Evolutionary conservation across 2,888 invertebrate genomes (phyloP).

Genomic region (Eupithecia vulgata): DNA sequence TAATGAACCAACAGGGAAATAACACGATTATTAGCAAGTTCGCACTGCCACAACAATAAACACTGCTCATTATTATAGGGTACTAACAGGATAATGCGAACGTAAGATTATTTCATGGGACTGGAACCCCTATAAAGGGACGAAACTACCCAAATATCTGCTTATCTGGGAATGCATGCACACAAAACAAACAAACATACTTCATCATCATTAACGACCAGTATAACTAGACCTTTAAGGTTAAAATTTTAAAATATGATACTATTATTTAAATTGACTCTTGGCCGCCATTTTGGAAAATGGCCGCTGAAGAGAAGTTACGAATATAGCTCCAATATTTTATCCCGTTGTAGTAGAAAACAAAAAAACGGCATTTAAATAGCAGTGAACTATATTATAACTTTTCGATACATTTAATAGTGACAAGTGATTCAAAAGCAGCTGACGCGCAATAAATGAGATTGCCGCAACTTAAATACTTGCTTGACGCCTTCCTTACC

Average conservation of each 20-base stretch:
- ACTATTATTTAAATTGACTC: not conserved
- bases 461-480: too few relatives aligned
- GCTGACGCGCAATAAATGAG: not conserved
- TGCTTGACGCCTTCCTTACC: too few relatives aligned
- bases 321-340: too few relatives aligned
- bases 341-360: not conserved
- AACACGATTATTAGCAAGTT: slow-evolving; percentile 9
- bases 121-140: slow-evolving; percentile 39
- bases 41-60: slow-evolving; percentile 8
- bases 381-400: not conserved
- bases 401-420: not conserved
- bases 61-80: slow-evolving; percentile 14
- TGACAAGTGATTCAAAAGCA: not conserved
- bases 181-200: slow-evolving; percentile 4
- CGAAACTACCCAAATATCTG: slow-evolving; percentile 40
- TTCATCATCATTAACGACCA: slow-evolving; percentile 29
- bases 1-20: not conserved
- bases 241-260: not conserved
- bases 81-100: slow-evolving; percentile 31
- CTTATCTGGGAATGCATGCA: slow-evolving; percentile 31
- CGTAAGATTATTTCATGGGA: slow-evolving; percentile 43
- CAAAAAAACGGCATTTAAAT: not conserved
- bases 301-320: not conserved
- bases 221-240: not conserved
- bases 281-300: not conserved